Evolutionary conservation across 2,797 vertebrate species (phyloP).

Genomic region (Rhinophrynus dorsalis): DNA sequence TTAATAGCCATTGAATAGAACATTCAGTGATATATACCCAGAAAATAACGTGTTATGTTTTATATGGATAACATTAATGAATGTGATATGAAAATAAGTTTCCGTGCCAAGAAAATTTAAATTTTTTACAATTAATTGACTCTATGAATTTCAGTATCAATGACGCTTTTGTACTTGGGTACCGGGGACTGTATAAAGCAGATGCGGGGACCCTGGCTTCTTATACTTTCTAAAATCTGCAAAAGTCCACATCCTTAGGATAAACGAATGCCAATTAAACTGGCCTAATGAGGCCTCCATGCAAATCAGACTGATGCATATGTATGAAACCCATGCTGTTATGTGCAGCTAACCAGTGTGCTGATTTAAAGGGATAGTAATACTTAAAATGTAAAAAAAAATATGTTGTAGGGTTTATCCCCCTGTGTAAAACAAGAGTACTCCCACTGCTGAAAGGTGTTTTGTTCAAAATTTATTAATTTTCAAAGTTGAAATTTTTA

Average conservation of each 20-base stretch:
- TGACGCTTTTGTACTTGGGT: background rate
- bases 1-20: background rate
- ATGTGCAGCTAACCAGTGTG: slow-evolving; percentile 9
- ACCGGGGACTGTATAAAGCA: slow-evolving; percentile 8
- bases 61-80: background rate
- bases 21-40: background rate
- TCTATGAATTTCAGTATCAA: slow-evolving; percentile 25
- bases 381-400: no score
- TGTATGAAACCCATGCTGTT: slow-evolving; percentile 18
- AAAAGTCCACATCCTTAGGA: slow-evolving; percentile 9
- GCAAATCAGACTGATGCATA: slow-evolving; percentile 37
- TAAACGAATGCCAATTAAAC: slow-evolving; percentile 22
- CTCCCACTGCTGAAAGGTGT: no score
- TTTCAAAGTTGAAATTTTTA: no score
- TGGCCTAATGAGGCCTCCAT: slow-evolving; percentile 29
- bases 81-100: slow-evolving; percentile 2
- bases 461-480: no score
- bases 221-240: slow-evolving; percentile 1
- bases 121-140: slow-evolving; percentile 9
- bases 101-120: background rate
- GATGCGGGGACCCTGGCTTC: slow-evolving; percentile 9
- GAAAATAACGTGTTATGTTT: background rate
- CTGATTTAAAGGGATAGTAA: no score
- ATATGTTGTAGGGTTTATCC: no score
- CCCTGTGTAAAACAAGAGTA: no score